Evolutionary conservation across 2,888 invertebrate species (phyloP), one percentile per base, ranked within the genome.

Genomic region (Alsophila aescularia): DNA sequence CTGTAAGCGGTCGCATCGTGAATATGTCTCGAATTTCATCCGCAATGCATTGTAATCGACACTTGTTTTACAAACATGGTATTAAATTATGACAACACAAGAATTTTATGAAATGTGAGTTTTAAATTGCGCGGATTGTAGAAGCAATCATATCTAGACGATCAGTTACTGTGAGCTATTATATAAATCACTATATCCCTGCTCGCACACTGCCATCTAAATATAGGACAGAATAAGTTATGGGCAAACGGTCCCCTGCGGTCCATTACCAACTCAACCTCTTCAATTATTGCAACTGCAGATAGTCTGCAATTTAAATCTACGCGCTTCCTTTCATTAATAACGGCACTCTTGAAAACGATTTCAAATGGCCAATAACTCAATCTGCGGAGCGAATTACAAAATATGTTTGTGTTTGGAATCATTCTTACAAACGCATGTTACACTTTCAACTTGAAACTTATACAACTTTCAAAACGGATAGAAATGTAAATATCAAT

Each of bases 231-330:
- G 64, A 69, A 75, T 77, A 76, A 75, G 69, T 74, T 70, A 77
- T 67, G 59, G 45, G 57, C 57, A 47, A 68, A 64, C 70, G 72
- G 72, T 72, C 81, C 79, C 83, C 81, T 62, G 77, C 64, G 72
- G 75, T 76, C 76, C 73, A 78, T 79, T 77, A 77, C 75, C 72
- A 73, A 71, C 69, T 77, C 73, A 69, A 75, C 74, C 75, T 78
- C 75, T 74, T 62, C 81, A 82, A 83, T 87, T 81, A 86, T 83
- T 79, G 74, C 79, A 75, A 76, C 73, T 83, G 81, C 82, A 82
- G 78, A 67, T 73, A 77, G 60, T 63, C 68, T 67, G 70, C 81
- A 81, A 83, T 87, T 83, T 82, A 67, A 75, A 83, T 81, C 75
- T 77, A 74, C 66, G 69, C 64, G 75, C 71, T 82, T 85, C 84